Conservation (phyloP, 1,140 invertebrate genomes). For the Metaphire vulgaris region DNA sequence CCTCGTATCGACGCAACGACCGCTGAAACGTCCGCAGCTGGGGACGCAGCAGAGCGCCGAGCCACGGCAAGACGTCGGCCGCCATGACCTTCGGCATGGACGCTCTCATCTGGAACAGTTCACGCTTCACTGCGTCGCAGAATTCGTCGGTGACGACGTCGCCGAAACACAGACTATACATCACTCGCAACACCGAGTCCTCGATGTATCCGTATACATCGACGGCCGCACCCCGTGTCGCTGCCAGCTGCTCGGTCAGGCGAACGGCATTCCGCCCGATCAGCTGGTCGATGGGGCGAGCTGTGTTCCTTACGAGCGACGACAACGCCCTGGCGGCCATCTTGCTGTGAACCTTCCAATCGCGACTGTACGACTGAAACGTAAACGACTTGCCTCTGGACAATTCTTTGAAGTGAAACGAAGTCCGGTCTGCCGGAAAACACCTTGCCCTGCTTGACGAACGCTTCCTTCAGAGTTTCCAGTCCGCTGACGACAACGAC, state of each 20-base stretch:
- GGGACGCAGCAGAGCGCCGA: neutral
- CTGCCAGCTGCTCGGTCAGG: neutral
- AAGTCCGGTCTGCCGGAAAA: slow-evolving; percentile 10
- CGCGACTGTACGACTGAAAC: neutral
- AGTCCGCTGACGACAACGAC: neutral
- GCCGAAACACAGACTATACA: neutral
- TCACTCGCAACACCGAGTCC: neutral
- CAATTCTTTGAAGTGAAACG: neutral
- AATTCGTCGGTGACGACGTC: neutral
- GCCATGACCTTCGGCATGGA: neutral
- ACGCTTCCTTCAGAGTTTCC: neutral
- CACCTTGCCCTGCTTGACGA: neutral
- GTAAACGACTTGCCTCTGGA: slow-evolving; percentile 7
- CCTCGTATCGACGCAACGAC: neutral
- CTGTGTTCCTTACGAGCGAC: neutral
- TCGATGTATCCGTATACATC: neutral
- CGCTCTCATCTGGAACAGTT: neutral
- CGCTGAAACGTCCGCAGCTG: neutral
- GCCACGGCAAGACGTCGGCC: neutral
- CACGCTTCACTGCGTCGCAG: neutral
- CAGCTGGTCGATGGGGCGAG: neutral
- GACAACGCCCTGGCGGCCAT: neutral
- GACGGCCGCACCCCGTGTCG: neutral
- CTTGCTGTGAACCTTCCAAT: neutral
- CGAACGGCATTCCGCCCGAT: neutral